phyloP scores from a whole-genome alignment of 2,113 vertebrate species.

The Ranitomeya imitator region DNA sequence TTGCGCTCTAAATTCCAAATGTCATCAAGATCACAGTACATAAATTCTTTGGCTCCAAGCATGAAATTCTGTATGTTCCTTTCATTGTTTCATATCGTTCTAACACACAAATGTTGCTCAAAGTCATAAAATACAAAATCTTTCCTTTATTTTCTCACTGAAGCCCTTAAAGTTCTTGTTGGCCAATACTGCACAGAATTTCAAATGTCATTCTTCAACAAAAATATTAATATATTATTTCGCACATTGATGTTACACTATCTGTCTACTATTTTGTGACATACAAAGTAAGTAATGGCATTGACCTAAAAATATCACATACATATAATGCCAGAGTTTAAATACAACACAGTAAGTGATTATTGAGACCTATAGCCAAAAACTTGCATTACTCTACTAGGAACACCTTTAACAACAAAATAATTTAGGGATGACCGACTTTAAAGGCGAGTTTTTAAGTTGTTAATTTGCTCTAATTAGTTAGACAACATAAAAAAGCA shows the following conservation, averaged over 20 bases:
- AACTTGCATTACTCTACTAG: too few relatives aligned
- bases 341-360: not conserved
- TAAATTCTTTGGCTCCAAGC: constrained; percentile 48
- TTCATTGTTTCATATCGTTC: constrained; percentile 38
- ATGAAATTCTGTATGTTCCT: constrained; percentile 51
- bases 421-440: too few relatives aligned
- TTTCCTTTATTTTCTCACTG: constrained; percentile 24
- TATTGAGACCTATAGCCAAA: too few relatives aligned
- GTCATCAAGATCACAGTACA: constrained; percentile 54
- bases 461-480: too few relatives aligned
- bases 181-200: not conserved
- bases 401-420: too few relatives aligned
- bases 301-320: not conserved
- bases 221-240: not conserved
- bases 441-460: too few relatives aligned
- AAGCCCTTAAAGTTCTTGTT: not conserved
- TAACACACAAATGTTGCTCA: constrained; percentile 52
- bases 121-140: constrained; percentile 45
- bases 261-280: not conserved
- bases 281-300: not conserved
- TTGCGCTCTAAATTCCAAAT: constrained; percentile 47
- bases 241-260: not conserved
- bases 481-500: too few relatives aligned
- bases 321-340: not conserved
- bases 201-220: not conserved